A percentile compares a stretch with the other conserved stretches of the same genome.
Evolutionary conservation across 2,797 vertebrate species (phyloP).

Genomic region (Enteromius treurensis): DNA sequence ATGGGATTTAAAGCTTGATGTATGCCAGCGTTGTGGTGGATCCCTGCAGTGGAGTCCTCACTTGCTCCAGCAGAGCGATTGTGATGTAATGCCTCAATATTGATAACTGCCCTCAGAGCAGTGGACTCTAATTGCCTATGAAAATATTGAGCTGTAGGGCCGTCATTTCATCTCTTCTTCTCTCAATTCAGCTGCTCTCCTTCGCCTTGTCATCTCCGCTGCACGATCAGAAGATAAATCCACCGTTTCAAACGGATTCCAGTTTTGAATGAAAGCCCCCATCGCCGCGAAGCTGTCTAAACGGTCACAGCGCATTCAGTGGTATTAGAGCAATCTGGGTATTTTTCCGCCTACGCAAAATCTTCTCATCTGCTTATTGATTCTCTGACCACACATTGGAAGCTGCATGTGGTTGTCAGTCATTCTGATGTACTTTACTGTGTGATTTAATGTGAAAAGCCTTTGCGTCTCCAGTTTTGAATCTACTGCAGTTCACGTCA

Average conservation of each 20-base stretch:
- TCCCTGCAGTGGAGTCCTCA: slow-evolving; percentile 60
- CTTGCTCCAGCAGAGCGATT: slow-evolving; percentile 58
- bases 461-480: neutral
- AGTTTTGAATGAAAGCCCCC: slow-evolving; percentile 42
- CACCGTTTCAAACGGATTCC: slow-evolving; percentile 46
- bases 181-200: slow-evolving; percentile 40
- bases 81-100: slow-evolving; percentile 78
- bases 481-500: neutral
- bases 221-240: slow-evolving; percentile 38
- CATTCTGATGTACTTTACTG: slow-evolving; percentile 32
- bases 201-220: slow-evolving; percentile 42
- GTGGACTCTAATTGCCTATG: slow-evolving; percentile 75
- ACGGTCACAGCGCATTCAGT: neutral
- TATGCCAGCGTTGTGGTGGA: slow-evolving; percentile 66
- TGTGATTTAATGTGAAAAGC: slow-evolving; percentile 29
- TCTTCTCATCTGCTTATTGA: slow-evolving; percentile 25
- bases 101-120: slow-evolving; percentile 74
- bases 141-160: slow-evolving; percentile 71
- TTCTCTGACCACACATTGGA: slow-evolving; percentile 38
- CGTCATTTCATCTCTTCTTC: slow-evolving; percentile 56
- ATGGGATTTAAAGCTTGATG: slow-evolving; percentile 82
- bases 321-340: slow-evolving; percentile 31
- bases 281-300: slow-evolving; percentile 16
- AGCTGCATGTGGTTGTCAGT: slow-evolving; percentile 39
- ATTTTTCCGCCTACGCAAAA: slow-evolving; percentile 22